Base-by-base conservation (phyloP, 2,888 invertebrate species). In the Philopedon plagiatum region DNA sequence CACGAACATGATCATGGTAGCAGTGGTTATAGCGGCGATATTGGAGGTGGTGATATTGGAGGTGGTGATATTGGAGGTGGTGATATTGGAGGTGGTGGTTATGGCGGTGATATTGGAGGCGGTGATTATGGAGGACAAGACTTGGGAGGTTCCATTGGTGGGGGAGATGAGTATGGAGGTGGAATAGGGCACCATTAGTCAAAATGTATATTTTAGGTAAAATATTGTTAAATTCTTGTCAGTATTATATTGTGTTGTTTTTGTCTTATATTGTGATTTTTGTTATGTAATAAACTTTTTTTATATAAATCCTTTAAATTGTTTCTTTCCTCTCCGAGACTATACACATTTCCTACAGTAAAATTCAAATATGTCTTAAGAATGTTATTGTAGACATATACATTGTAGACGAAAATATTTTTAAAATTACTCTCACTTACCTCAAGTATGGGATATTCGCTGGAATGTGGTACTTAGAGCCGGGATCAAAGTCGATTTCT, bases 391-490 rank as follows among this genome's bases (percentile, higher is more conserved):
- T n/a, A n/a, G n/a, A n/a, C n/a, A n/a, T n/a, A n/a, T n/a, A n/a
- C n/a, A n/a, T n/a, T n/a, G n/a, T n/a, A n/a, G n/a, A 44, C 21
- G 21, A 34, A 39, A 61, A 15, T 61, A 37, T 13, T n/a, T n/a
- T 51, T 18, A 37, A n/a, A 37, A 18, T 2, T 8, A 23, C 23
- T 11, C 9, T 5, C 32, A 89, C 93, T 92, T 85, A 96, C 95
- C 95, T 92, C 82, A 95, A 92, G 80, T 96, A 96, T 1, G 95
- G 95, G 74, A 95, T 93, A 86, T 96, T 95, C 62, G 95, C 94
- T 0, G 96, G 94, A 46, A 97, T 90, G 85, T 97, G 97, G 84
- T 95, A 97, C 84, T 97, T 97, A 46, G 96, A 92, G 2, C 96
- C 97, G 58, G 96, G 92, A 83, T 97, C 97, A 82, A 97, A 97